A percentile compares a stretch with the other conserved stretches of the same genome.
Conservation (phyloP, 2,888 invertebrate genomes). For the Brachypterus glaber region DNA sequence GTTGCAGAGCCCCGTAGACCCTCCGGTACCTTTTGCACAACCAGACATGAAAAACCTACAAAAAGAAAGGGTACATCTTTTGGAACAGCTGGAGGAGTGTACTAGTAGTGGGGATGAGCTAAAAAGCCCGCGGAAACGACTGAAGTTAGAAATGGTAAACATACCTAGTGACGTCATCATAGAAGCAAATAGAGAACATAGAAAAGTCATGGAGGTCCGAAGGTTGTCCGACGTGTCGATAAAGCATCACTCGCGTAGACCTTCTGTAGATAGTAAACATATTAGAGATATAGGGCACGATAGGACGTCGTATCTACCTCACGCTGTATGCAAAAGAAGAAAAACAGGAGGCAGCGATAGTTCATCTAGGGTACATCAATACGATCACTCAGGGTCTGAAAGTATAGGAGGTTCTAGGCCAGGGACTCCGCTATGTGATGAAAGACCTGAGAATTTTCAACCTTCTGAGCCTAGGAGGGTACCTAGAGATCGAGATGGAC, state of each 20-base stretch:
- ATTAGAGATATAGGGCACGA: slow-evolving; percentile 27
- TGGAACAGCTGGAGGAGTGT: slow-evolving; percentile 62
- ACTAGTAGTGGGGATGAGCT: slow-evolving; percentile 61
- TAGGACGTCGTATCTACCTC: slow-evolving; percentile 35
- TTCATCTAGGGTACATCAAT: slow-evolving; percentile 39
- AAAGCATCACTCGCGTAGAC: slow-evolving; percentile 41
- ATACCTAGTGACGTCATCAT: slow-evolving; percentile 36
- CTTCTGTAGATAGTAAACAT: slow-evolving; percentile 44
- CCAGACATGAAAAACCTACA: slow-evolving; percentile 56
- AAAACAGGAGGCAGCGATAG: slow-evolving; percentile 41
- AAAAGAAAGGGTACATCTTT: slow-evolving; percentile 56
- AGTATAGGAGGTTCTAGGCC: slow-evolving; percentile 66
- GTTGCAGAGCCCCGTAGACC: slow-evolving; percentile 18
- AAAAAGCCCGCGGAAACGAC: slow-evolving; percentile 56
- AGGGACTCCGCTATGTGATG: slow-evolving; percentile 78
- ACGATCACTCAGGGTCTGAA: slow-evolving; percentile 50
- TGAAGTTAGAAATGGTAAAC: slow-evolving; percentile 48
- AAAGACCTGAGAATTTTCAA: slow-evolving; percentile 61
- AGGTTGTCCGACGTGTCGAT: slow-evolving; percentile 43
- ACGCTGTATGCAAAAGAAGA: slow-evolving; percentile 46
- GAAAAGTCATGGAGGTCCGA: slow-evolving; percentile 44
- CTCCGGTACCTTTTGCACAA: slow-evolving; percentile 32
- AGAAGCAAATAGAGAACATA: slow-evolving; percentile 39
- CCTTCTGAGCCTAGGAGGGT: slow-evolving; percentile 66
- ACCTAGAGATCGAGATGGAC: slow-evolving; percentile 49